Evolutionary conservation across 2,113 vertebrate genomes (phyloP).

Genomic region (Arvicanthis niloticus): DNA sequence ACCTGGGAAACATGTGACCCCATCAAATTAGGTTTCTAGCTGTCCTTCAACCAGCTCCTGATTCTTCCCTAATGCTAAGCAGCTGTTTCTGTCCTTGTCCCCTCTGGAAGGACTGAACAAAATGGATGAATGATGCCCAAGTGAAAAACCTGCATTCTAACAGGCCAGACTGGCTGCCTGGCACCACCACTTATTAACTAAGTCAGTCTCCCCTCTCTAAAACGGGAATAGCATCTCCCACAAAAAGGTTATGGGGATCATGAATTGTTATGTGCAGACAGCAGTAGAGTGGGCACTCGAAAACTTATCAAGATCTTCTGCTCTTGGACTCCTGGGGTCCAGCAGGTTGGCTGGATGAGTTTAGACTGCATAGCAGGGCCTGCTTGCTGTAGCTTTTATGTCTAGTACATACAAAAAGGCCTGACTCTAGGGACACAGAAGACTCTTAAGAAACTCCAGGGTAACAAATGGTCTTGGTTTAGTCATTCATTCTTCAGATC

Average conservation of each 20-base stretch:
- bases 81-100: not conserved
- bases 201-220: not conserved
- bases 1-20: not conserved
- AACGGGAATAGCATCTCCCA: not conserved
- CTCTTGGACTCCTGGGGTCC: not conserved
- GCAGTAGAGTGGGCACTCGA: not conserved
- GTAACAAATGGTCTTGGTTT: not conserved
- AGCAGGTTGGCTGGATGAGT: too few species aligned
- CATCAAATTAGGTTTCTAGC: not conserved
- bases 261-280: not conserved
- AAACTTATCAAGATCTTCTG: not conserved
- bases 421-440: not conserved
- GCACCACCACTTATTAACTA: rapidly evolving
- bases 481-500: not conserved
- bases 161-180: not conserved
- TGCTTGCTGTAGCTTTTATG: not conserved
- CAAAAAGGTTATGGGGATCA: not conserved
- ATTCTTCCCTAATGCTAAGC: not conserved
- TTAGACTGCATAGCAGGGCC: rapidly evolving
- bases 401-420: not conserved
- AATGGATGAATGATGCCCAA: not conserved
- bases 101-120: not conserved
- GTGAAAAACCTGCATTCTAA: not conserved
- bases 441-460: not conserved
- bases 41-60: not conserved